Base-by-base conservation (phyloP, 2,888 invertebrate genomes). In the Panopea generosa region DNA sequence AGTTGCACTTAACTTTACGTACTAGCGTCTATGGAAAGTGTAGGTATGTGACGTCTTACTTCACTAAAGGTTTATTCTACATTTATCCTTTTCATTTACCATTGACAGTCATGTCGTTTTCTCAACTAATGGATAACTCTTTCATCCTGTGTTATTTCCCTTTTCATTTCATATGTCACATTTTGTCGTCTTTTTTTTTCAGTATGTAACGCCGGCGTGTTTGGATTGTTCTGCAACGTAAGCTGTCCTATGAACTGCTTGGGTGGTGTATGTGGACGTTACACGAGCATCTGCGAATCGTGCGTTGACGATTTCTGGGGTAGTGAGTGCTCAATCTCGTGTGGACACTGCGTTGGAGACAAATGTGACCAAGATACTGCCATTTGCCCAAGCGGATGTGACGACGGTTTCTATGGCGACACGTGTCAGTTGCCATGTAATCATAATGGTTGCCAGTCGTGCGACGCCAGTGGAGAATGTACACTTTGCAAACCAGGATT, bases 291-390 rank as follows among this genome's bases (percentile, higher is more conserved):
- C 1, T 79, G 79, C 49, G 40, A 20, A 16, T 38, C 68, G 3
- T 79, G 79, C 22, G 47, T 62, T 3, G 38, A 40, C 11, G 75
- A 62, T 49, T 65, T 22, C 26, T 75, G 65, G 62, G 79, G 79
- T n/a, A 29, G 16, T 14, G 26, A 52, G 6, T 79, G 79, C 27
- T 45, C n/a, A 0, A 18, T n/a, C 0, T 1, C 7, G 16, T 79
- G 79, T 33, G 79, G 68, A 2, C 27, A 72, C 16, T 80, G 80
- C 40, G 22, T 14, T 1, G 66, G 63, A n/a, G 20, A 66, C 16
- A 43, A 26, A 16, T 80, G 80, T 49, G 33, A 56, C 14, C 73
- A 73, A 24, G n/a, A 20, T 7, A 45, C 57, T 6, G 76, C 76
- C 11, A 9, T 43, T 11, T 80, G 80, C 47, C 33, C 40, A 0